phyloP scores from a whole-genome alignment of 2,113 vertebrate species.

The Acanthisitta chloris region DNA sequence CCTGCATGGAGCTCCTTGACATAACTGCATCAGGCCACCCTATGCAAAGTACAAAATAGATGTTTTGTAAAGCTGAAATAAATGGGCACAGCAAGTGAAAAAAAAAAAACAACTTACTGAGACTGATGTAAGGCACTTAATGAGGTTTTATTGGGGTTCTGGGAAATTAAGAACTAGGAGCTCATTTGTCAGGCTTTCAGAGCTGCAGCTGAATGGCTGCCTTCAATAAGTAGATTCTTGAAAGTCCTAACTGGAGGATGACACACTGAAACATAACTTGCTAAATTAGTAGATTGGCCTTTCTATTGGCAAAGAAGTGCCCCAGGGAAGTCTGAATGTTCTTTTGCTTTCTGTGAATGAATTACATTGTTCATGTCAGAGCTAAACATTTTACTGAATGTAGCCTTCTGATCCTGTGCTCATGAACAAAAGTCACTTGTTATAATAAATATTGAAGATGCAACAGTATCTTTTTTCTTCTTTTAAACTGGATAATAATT shows the following conservation, averaged over 20 bases:
- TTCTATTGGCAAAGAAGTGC: not conserved
- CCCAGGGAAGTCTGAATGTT: not conserved
- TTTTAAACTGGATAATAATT: not conserved
- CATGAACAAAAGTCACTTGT: not conserved
- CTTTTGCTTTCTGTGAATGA: constrained; percentile 13
- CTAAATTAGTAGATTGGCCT: not conserved
- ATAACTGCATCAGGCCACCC: not conserved
- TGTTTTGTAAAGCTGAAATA: not conserved
- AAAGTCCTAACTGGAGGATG: not conserved
- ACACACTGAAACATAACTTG: not conserved
- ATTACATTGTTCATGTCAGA: not conserved
- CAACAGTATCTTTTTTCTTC: not conserved
- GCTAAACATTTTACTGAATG: not conserved
- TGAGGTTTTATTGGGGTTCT: constrained; percentile 4
- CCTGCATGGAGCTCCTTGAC: not conserved
- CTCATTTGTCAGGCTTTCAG: not conserved
- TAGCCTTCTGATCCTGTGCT: not conserved
- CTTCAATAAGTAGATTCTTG: not conserved
- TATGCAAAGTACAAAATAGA: not conserved
- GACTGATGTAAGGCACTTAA: not conserved
- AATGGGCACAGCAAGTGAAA: not conserved
- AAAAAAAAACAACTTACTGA: not conserved
- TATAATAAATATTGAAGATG: not conserved
- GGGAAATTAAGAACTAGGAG: not conserved
- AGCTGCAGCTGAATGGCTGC: not conserved